Evolutionary conservation across 2,888 invertebrate species (phyloP).

Genomic region (Hypena proboscidalis): DNA sequence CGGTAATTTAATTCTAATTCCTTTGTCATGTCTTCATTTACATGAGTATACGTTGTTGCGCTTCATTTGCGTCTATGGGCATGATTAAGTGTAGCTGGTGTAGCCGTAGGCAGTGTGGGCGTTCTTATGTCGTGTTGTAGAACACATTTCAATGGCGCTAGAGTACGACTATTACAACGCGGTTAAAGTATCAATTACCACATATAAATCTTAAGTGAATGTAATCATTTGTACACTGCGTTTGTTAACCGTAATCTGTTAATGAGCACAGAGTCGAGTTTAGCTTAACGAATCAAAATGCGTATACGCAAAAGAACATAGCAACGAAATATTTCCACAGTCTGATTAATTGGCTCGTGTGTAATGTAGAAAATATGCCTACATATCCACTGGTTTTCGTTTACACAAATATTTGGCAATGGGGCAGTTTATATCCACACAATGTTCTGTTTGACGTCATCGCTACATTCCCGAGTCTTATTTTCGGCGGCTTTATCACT

Average conservation of each 20-base stretch:
- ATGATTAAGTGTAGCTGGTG: constrained; percentile 1
- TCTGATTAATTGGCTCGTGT: constrained; percentile 23
- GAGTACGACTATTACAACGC: constrained; percentile 4
- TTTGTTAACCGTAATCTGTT: not conserved
- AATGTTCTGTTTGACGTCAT: constrained; percentile 47
- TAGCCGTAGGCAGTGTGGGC: not conserved
- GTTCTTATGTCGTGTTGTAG: constrained; percentile 9
- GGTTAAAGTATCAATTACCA: constrained; percentile 6
- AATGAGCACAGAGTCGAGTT: not conserved
- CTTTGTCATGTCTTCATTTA: constrained; percentile 22
- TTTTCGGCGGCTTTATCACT: constrained; percentile 42
- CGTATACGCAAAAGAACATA: constrained; percentile 12
- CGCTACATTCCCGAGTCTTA: constrained; percentile 39
- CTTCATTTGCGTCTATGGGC: constrained; percentile 24
- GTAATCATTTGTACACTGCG: constrained; percentile 3
- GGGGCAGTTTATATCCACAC: constrained; percentile 41
- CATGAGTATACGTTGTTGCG: constrained; percentile 20
- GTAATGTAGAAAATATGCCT: constrained; percentile 15
- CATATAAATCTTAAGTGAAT: constrained; percentile 6
- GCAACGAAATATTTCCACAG: constrained; percentile 30
- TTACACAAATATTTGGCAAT: constrained; percentile 47
- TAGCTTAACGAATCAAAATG: not conserved
- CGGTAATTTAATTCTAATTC: constrained; percentile 18
- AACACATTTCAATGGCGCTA: constrained; percentile 5
- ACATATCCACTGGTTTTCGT: constrained; percentile 35